Base-by-base conservation (phyloP, 1,140 invertebrate genomes). In the Nephotettix cincticeps region DNA sequence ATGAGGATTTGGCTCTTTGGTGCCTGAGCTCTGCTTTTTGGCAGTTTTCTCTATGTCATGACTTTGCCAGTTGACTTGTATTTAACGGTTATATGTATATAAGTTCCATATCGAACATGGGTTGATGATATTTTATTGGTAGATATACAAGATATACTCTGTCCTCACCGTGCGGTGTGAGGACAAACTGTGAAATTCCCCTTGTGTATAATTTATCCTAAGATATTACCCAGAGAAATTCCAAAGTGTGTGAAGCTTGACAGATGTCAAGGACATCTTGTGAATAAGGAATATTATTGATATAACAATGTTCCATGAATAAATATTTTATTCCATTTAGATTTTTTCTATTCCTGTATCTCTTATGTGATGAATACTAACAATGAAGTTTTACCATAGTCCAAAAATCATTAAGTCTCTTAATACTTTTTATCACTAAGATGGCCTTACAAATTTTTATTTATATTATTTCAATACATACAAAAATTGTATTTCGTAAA, bases 281-380 rank as follows among this genome's bases (percentile, higher is more conserved):
- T 11, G 9, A 29, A 61, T 27, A 11, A 61, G 9, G 56, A n/a
- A 6, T 61, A n/a, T 6, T 61, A 27, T 21, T 61, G 13, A 29
- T 23, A 29, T 61, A 61, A 61, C 56, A 21, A 61, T 61, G 56
- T 61, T 61, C 56, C 56, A 61, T 29, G 56, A 61, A 61, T 61
- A 61, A 61, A 61, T 61, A 61, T 61, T 61, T 61, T 61, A 27
- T 61, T 61, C 56, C 56, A 61, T 9, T 61, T 51, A 23, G 17
- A 19, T 51, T n/a, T 51, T n/a, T 51, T 51, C 17, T 51, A 19
- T 51, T 51, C 47, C 32, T 36, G 32, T 4, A 6, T 36, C 14
- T 36, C 32, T 36, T 14, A 36, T n/a, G n/a, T n/a, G n/a, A n/a
- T n/a, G n/a, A n/a, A n/a, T n/a, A n/a, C n/a, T n/a, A n/a, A n/a